phyloP scores from a whole-genome alignment of 2,888 invertebrate genomes.

The Matsumyia berberina region DNA sequence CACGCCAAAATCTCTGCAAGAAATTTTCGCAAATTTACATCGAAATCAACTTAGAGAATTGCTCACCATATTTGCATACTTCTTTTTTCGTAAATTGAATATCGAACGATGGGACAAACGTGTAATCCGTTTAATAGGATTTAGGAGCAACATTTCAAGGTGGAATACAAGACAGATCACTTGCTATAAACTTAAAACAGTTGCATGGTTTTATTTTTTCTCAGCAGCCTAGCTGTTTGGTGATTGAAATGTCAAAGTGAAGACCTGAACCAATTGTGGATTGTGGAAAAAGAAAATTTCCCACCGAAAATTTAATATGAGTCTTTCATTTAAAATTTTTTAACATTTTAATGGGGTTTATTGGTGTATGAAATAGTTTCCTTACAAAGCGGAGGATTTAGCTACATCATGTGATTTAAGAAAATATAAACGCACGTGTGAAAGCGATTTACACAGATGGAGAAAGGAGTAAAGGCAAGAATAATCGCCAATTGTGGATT shows the following conservation, averaged over 20 bases:
- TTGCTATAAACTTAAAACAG: slow-evolving; percentile 4
- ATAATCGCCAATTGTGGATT: no score
- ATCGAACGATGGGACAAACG: slow-evolving; percentile 27
- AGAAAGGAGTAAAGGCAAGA: no score
- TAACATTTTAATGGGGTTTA: no score
- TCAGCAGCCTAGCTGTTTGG: neutral
- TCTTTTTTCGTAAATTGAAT: slow-evolving; percentile 61
- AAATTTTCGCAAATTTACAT: neutral
- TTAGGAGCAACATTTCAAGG: slow-evolving; percentile 29
- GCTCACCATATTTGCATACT: slow-evolving; percentile 32
- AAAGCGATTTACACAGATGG: no score
- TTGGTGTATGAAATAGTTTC: no score
- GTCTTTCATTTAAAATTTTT: no score
- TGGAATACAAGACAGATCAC: neutral
- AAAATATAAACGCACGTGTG: no score
- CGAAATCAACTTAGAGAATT: neutral
- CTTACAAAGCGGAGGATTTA: no score
- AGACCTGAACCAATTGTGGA: slow-evolving; percentile 16
- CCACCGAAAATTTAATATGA: no score
- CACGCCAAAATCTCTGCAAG: slow-evolving; percentile 80
- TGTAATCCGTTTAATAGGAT: slow-evolving; percentile 36
- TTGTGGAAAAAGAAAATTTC: neutral
- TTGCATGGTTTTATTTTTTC: neutral
- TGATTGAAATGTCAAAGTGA: slow-evolving; percentile 32
- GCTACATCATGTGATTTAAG: no score